Evolutionary conservation across 1,140 invertebrate genomes (phyloP).

Genomic region (Drosophila micromelanica): DNA sequence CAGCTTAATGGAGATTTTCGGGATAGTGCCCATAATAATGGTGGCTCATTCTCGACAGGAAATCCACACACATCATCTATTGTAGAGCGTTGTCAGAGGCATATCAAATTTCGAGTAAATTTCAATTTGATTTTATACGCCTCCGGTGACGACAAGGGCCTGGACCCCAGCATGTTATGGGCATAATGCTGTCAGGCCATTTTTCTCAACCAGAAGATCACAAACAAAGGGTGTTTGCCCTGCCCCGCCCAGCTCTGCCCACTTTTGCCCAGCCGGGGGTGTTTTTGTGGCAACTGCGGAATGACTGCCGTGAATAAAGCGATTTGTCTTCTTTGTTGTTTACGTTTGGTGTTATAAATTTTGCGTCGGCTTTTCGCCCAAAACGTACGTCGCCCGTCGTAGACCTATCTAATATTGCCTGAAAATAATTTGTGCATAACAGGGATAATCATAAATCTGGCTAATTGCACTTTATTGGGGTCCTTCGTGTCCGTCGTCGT

Average conservation of each 20-base stretch:
- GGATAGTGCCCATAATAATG: constrained; percentile 4
- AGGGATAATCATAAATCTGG: constrained; percentile 84
- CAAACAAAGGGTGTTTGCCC: constrained; percentile 46
- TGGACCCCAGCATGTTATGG: constrained; percentile 5
- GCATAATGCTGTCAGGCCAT: constrained; percentile 45
- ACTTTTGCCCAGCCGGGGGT: constrained; percentile 39
- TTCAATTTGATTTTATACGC: constrained; percentile 80
- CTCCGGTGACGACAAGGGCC: constrained; percentile 47
- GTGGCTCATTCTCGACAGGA: constrained; percentile 6
- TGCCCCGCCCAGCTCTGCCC: not conserved
- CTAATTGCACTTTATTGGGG: constrained; percentile 83
- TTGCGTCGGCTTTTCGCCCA: constrained; percentile 47
- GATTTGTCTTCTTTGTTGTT: constrained; percentile 82
- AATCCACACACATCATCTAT: constrained; percentile 41
- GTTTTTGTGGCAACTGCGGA: constrained; percentile 62
- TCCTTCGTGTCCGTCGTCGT: constrained; percentile 36
- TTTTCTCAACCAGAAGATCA: constrained; percentile 41
- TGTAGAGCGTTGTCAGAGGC: constrained; percentile 14
- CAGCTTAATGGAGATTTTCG: no score
- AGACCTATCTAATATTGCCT: constrained; percentile 72
- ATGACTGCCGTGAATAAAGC: constrained; percentile 72
- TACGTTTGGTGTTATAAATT: constrained; percentile 82
- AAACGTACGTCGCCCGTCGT: constrained; percentile 48
- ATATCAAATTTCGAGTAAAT: constrained; percentile 82
- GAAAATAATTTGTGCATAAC: constrained; percentile 84